Conservation (phyloP, 1,140 invertebrate genomes). For the Drosophila erecta region DNA sequence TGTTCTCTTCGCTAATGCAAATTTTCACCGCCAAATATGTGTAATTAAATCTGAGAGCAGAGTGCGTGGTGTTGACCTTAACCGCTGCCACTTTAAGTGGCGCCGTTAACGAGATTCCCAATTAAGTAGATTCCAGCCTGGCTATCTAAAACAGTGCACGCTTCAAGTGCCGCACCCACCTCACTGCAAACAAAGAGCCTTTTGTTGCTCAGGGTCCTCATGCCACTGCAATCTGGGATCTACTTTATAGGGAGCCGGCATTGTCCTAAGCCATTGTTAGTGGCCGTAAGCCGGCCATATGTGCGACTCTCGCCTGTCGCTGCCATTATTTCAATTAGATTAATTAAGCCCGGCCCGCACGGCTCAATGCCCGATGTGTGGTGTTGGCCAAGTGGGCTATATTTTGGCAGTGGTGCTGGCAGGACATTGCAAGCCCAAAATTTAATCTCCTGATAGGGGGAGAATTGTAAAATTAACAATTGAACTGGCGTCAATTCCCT, state of each 20-base stretch:
- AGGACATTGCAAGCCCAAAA: constrained; percentile 5
- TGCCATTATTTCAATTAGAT: constrained; percentile 56
- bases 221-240: constrained; percentile 23
- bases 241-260: constrained; percentile 19
- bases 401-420: constrained; percentile 3
- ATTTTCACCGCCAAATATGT: constrained; percentile 2
- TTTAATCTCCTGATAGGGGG: background rate
- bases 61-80: constrained; percentile 4
- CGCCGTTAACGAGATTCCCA: constrained; percentile 23
- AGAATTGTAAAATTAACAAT: no score
- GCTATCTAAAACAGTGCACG: constrained; percentile 15
- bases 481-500: no score
- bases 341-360: constrained; percentile 38
- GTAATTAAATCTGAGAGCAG: background rate
- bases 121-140: constrained; percentile 27
- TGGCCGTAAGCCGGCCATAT: constrained; percentile 24
- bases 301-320: constrained; percentile 28
- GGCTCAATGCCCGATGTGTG: background rate
- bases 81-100: constrained; percentile 14
- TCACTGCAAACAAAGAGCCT: constrained; percentile 25
- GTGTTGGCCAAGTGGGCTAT: background rate
- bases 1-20: constrained; percentile 1
- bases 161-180: constrained; percentile 9
- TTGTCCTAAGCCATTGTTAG: constrained; percentile 49
- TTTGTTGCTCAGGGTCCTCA: constrained; percentile 19